These are phyloP conservation scores for Ceyx margarethae DNA, from an alignment of 2,113 vertebrate species.

Conservation along the genomic window DNA sequence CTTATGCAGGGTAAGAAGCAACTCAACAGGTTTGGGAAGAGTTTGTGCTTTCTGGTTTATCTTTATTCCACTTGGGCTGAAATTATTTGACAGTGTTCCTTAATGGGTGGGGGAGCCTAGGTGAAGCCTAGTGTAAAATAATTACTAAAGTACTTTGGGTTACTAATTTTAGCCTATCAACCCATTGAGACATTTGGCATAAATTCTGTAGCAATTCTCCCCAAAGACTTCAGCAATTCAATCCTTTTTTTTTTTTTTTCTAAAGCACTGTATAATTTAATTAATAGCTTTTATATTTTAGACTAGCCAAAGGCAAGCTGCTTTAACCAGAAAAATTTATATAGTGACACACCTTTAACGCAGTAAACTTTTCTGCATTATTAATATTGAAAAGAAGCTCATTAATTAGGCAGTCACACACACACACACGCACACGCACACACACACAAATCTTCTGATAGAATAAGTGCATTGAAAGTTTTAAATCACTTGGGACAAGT, in stretches of 20 bases:
- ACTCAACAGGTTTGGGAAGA: conserved; percentile 12
- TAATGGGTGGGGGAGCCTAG: not conserved
- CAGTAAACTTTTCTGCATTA: conserved; percentile 74
- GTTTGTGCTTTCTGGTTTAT: not conserved
- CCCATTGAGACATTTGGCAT: conserved; percentile 63
- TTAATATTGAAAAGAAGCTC: conserved; percentile 73
- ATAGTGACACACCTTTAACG: conserved; percentile 77
- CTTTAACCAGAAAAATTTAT: conserved; percentile 70
- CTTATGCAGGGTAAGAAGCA: not conserved
- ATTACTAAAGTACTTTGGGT: conserved; percentile 41
- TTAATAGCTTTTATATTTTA: conserved; percentile 73
- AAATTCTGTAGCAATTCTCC: conserved; percentile 61
- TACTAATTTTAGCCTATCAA: conserved; percentile 41
- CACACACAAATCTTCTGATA: conserved; percentile 62
- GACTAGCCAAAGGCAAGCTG: conserved; percentile 63
- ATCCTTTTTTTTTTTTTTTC: not conserved
- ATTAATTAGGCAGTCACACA: conserved; percentile 72
- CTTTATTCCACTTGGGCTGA: not conserved
- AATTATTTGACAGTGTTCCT: not conserved
- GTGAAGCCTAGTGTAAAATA: conserved; percentile 27
- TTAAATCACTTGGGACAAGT: conserved; percentile 66
- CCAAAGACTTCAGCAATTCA: conserved; percentile 49
- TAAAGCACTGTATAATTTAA: conserved; percentile 62
- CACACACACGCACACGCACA: conserved; percentile 6
- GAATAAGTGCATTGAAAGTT: conserved; percentile 70